A percentile compares a stretch with the other conserved stretches of the same genome.
Conservation (phyloP, 1,140 invertebrate genomes). For the Brachionus plicatilis region DNA sequence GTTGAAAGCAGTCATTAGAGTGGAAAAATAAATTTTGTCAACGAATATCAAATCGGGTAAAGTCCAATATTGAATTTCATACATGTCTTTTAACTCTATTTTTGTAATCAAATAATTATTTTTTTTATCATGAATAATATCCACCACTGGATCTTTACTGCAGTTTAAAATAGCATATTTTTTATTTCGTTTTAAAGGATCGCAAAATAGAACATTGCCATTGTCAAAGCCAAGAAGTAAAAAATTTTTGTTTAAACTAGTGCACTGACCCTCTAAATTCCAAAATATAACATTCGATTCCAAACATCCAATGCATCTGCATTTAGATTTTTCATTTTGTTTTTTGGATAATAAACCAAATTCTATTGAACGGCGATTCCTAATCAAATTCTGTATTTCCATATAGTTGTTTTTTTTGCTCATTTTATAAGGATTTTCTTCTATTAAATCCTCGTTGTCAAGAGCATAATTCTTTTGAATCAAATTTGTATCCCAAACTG, state of each 20-base stretch:
- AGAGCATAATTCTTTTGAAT: constrained; percentile 45
- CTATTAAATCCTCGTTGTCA: constrained; percentile 47
- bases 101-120: constrained; percentile 47
- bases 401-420: background rate
- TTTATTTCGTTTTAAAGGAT: background rate
- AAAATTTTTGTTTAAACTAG: constrained; percentile 48
- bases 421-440: background rate
- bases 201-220: background rate
- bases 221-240: constrained; percentile 51
- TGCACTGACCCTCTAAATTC: constrained; percentile 49
- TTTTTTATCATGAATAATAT: constrained; percentile 47
- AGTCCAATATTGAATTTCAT: constrained; percentile 49
- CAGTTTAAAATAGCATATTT: constrained; percentile 29
- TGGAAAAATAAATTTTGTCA: constrained; percentile 48
- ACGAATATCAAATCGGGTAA: constrained; percentile 48
- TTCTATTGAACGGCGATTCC: background rate
- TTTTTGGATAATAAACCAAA: constrained; percentile 40
- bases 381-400: background rate
- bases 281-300: constrained; percentile 49
- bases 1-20: constrained; percentile 46
- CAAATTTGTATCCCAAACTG: constrained; percentile 49
- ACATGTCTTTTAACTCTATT: constrained; percentile 45
- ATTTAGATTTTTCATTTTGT: constrained; percentile 44
- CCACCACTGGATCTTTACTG: constrained; percentile 44
- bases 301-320: constrained; percentile 47